Base-by-base conservation (phyloP, 2,888 invertebrate species). In the Cephalotes varians region DNA sequence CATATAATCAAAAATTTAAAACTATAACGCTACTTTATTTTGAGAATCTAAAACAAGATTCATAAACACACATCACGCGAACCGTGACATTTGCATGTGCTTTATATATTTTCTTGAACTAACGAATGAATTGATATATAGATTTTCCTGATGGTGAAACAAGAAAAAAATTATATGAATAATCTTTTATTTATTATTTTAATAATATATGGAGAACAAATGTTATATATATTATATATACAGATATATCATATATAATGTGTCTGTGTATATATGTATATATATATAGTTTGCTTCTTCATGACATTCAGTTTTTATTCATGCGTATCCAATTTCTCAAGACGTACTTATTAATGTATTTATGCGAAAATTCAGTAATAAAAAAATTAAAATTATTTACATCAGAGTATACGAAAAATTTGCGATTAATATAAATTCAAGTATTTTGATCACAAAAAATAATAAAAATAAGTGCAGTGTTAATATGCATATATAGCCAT, bases 201-300 rank as follows among this genome's bases (percentile, higher is more conserved):
- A 89, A 91, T 90, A 91, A 89, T 86, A 91, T 88, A 85, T 90
- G 3, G 44, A 91, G 89, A 91, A 90, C 86, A 91, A 83, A 90
- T 88, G 86, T 90, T 81, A 90, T 88, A 88, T 83, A 86, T 83
- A 28, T 76, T 83, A 58, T 84, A 90, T 85, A 90, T 90, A 90
- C 86, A 89, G 77, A 90, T 88, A 90, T 85, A 87, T 81, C 28
- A 40, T 40, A 31, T 80, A 80, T 84, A 60, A 71, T 72, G 80
- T 80, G 86, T 72, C 51, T 87, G 80, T 84, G 37, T 87, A 82
- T 86, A 69, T n/a, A n/a, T n/a, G 74, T 86, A 85, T 44, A 65
- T 85, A 87, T 80, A 85, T 84, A 88, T 90, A 82, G 40, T 83
- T 76, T 84, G 64, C 74, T 83, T 76, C 73, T 82, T 74, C 73